These are phyloP conservation scores for Spizaetus ornatus DNA, from an alignment of 2,113 vertebrate species.

Conservation along the genomic window DNA sequence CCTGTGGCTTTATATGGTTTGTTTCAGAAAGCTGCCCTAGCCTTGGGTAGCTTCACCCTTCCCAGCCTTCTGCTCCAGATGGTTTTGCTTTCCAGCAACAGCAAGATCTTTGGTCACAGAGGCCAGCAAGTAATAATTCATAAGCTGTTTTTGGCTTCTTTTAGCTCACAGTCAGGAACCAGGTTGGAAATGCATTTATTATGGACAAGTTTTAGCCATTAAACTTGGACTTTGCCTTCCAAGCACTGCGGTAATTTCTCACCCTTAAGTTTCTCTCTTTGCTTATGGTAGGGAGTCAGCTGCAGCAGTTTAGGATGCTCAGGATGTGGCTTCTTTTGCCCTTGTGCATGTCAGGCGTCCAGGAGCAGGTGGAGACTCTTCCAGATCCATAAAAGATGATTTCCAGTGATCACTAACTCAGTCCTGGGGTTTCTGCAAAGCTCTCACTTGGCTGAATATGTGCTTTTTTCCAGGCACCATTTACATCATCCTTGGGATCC, in stretches of 20 bases:
- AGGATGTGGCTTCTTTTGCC: neutral
- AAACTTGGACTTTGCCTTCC: neutral
- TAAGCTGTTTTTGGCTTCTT: neutral
- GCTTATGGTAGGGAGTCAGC: neutral
- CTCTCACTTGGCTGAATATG: neutral
- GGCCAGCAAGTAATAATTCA: conserved; percentile 17
- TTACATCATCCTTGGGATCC: neutral
- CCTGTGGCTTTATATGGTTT: neutral
- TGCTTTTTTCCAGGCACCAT: neutral
- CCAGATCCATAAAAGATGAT: neutral
- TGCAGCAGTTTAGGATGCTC: neutral
- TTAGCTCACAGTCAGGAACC: neutral
- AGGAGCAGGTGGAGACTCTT: neutral
- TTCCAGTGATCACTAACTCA: neutral
- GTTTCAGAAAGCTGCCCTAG: neutral
- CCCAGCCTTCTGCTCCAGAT: conserved; percentile 6
- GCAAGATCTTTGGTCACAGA: neutral
- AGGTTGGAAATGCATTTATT: neutral
- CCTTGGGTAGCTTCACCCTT: neutral
- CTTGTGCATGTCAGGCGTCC: neutral
- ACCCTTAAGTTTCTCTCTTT: neutral
- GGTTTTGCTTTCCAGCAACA: conserved; percentile 25
- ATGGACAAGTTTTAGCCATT: neutral
- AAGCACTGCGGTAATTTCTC: neutral
- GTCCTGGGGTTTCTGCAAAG: neutral